phyloP scores from a whole-genome alignment of 2,113 vertebrate species.

The Anthoscopus minutus region DNA sequence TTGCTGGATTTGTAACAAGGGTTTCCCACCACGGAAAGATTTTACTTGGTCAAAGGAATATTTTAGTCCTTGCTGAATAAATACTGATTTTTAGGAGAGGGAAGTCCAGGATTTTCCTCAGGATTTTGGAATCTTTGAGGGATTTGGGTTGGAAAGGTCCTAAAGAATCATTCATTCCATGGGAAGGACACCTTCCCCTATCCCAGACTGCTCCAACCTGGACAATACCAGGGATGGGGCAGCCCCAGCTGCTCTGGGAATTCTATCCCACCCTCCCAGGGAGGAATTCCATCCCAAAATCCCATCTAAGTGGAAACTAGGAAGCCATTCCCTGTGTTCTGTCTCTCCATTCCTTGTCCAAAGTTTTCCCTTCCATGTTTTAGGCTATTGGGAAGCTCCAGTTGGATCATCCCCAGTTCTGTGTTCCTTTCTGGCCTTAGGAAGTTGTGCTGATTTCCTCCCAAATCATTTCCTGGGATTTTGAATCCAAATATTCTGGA shows the following conservation, averaged over 20 bases:
- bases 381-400: neutral
- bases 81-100: too few species aligned
- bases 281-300: neutral
- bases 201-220: neutral
- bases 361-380: neutral
- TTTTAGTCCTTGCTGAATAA: rapidly evolving
- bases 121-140: neutral
- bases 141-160: neutral
- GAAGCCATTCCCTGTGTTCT: neutral
- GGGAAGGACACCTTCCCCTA: neutral
- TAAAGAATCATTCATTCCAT: neutral
- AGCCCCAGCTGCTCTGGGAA: neutral
- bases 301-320: neutral
- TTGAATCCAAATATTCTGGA: neutral
- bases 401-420: rapidly evolving
- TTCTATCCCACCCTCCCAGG: neutral
- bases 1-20: rapidly evolving
- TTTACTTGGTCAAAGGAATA: neutral
- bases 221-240: neutral
- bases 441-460: neutral
- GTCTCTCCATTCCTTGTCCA: neutral
- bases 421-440: rapidly evolving
- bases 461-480: neutral
- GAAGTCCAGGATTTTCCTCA: neutral
- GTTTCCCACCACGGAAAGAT: rapidly evolving